Evolutionary conservation across 1,140 invertebrate species (phyloP), one percentile per base, ranked within the genome.

Genomic region (Stegodyphus dumicola): DNA sequence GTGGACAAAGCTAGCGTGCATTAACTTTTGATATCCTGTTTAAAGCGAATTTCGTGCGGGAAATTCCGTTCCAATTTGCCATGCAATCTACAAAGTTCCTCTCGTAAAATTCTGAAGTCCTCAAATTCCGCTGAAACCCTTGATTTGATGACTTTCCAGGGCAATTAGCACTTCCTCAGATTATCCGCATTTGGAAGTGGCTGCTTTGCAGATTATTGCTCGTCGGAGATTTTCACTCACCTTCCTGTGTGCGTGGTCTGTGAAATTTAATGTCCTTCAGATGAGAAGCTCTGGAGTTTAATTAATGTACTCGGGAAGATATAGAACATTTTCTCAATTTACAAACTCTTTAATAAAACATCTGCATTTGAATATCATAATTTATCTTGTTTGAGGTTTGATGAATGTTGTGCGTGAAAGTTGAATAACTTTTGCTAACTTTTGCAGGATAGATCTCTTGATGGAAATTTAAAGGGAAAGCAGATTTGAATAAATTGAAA

Each of bases 111-210:
- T 79, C 77, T 53, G 10, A 79, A 79, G 52, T 79, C 52, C 77
- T 56, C 77, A 48, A 79, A 79, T 79, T 60, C 67, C 77, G 54
- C 65, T 17, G 77, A 79, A 69, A 60, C 67, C 66, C 77, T 79
- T 79, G 66, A 79, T 79, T 79, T 79, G 77, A 79, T 79, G 77
- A 79, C 77, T 79, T 79, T 70, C 77, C 51, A 17, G 53, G 67
- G 77, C 77, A 79, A 79, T 79, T 79, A 79, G 77, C 53, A 79
- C 13, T 53, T 7, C 17, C 66, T 13, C 15, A 18, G 66, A 69
- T 69, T 69, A 69, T 48, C 66, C 66, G 33, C n/a, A 56, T 53
- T 77, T 60, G 10, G 13, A 49, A 53, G 64, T 49, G 18, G 13
- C 56, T 65, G 60, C 75, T 77, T 51, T 52, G 52, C 54, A 77